Conservation (phyloP, 2,888 invertebrate genomes). For the Reticulitermes lucifugus region DNA sequence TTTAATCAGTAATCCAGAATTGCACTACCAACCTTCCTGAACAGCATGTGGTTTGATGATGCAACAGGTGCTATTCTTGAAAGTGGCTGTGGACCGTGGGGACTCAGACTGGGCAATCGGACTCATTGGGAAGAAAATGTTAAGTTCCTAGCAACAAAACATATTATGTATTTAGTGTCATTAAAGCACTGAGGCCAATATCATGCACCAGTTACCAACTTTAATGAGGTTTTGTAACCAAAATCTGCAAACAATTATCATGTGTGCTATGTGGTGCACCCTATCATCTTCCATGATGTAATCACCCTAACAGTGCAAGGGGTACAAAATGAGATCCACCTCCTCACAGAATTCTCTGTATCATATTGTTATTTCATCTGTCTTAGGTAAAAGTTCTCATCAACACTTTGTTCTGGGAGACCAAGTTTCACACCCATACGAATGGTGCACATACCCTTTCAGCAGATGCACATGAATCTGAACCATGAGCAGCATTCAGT, state of each 20-base stretch:
- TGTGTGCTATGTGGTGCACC: no score
- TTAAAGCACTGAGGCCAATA: background rate
- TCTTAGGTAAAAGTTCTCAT: no score
- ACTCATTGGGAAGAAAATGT: conserved; percentile 63
- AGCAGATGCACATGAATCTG: conserved; percentile 70
- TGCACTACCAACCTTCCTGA: conserved; percentile 68
- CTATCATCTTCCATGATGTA: no score
- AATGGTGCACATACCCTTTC: conserved; percentile 62
- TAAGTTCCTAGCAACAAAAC: conserved; percentile 58
- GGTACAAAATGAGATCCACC: no score
- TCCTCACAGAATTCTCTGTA: no score
- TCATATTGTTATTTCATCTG: no score
- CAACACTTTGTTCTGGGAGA: no score
- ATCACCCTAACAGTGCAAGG: no score
- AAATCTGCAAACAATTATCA: no score
- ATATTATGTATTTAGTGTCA: conserved; percentile 3
- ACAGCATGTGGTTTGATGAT: conserved; percentile 93
- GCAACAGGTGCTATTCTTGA: conserved; percentile 80
- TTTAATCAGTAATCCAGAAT: no score
- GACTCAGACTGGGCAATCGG: conserved; percentile 57
- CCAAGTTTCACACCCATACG: background rate
- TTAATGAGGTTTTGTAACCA: no score
- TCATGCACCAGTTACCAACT: no score
- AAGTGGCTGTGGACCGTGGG: conserved; percentile 66
- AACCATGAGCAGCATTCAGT: conserved; percentile 77